Percentiles rank a stretch among this genome's conserved stretches.
phyloP scores from a whole-genome alignment of 2,888 invertebrate species.

The Drosophila parthenogenetica region DNA sequence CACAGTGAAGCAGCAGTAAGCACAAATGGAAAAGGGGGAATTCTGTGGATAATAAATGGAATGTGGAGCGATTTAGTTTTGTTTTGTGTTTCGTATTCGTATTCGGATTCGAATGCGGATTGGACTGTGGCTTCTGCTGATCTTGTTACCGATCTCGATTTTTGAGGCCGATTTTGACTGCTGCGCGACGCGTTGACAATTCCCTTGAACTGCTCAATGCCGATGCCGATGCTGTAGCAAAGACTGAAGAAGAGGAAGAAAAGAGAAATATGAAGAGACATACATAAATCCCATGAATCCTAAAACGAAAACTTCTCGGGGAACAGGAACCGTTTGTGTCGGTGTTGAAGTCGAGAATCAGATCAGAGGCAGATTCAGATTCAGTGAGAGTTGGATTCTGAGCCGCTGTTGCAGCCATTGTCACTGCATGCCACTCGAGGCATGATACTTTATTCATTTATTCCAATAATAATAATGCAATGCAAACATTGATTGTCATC shows the following conservation, averaged over 20 bases:
- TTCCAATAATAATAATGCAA: conserved; percentile 84
- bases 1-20: conserved; percentile 2
- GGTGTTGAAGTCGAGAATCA: conserved; percentile 11
- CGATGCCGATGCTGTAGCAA: conserved; percentile 13
- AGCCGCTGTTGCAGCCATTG: conserved; percentile 73
- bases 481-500: conserved; percentile 84
- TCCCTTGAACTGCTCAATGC: conserved; percentile 71
- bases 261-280: conserved; percentile 35
- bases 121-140: conserved; percentile 60
- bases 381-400: conserved; percentile 17
- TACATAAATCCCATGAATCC: conserved; percentile 68
- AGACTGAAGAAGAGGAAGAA: background rate
- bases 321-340: conserved; percentile 47
- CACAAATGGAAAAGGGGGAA: conserved; percentile 20
- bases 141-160: conserved; percentile 83
- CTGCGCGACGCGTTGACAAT: conserved; percentile 78
- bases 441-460: conserved; percentile 83
- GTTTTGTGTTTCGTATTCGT: conserved; percentile 31
- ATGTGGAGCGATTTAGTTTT: conserved; percentile 55
- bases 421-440: conserved; percentile 77
- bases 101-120: background rate
- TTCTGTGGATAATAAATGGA: conserved; percentile 36
- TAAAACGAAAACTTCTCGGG: conserved; percentile 29
- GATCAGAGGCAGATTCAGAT: background rate
- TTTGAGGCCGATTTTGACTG: conserved; percentile 82